Evolutionary conservation across 1,140 invertebrate genomes (phyloP).

Genomic region (Ceratina japonica): DNA sequence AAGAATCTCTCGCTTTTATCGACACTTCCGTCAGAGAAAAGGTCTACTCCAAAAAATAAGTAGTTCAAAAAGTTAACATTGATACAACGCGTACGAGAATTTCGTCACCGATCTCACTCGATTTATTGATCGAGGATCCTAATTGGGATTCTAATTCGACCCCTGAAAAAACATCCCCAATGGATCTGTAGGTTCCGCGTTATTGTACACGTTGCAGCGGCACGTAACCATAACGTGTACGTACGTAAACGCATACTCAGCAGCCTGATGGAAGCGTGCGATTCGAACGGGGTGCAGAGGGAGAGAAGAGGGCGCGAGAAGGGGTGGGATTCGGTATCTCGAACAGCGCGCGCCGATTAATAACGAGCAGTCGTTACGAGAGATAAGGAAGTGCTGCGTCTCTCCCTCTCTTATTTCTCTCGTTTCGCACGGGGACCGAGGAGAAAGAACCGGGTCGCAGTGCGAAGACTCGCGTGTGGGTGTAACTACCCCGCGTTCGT

Average conservation of each 20-base stretch:
- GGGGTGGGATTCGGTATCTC: conserved; percentile 48
- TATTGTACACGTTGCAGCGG: not conserved
- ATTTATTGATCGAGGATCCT: not conserved
- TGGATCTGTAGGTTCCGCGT: not conserved
- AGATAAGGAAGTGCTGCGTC: conserved; percentile 70
- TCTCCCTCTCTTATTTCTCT: conserved; percentile 65
- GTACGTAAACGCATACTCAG: not conserved
- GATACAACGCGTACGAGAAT: too few relatives aligned
- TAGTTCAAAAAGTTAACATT: too few relatives aligned
- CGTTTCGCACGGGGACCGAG: conserved; percentile 46
- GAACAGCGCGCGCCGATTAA: conserved; percentile 70
- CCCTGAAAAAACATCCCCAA: not conserved
- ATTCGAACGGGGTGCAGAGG: conserved; percentile 1
- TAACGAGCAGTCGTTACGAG: conserved; percentile 74
- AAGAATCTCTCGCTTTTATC: not conserved
- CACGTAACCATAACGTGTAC: not conserved
- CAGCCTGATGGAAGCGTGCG: conserved; percentile 10
- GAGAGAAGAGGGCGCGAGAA: conserved; percentile 1
- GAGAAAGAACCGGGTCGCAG: conserved; percentile 45
- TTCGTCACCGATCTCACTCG: not conserved
- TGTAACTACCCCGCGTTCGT: conserved; percentile 20
- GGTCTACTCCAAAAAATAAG: not conserved
- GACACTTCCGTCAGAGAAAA: not conserved
- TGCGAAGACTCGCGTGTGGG: conserved; percentile 18
- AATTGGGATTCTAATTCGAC: not conserved